phyloP scores from a whole-genome alignment of 1,140 invertebrate genomes.

The Brachionus rotundiformis region DNA sequence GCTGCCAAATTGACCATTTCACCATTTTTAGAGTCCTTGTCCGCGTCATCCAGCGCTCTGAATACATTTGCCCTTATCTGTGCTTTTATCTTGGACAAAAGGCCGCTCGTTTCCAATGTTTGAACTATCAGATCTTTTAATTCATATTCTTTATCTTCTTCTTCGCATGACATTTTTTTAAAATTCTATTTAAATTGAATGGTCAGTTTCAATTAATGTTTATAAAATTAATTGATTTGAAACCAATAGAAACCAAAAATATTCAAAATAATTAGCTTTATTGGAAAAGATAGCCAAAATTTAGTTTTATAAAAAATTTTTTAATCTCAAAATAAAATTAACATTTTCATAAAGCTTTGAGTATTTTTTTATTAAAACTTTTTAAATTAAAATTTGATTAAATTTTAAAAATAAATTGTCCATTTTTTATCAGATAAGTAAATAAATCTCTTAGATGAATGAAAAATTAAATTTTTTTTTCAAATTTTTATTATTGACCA shows the following conservation, averaged over 20 bases:
- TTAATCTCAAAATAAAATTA: constrained; percentile 6
- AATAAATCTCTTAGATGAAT: too few relatives aligned
- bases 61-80: constrained; percentile 39
- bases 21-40: not conserved
- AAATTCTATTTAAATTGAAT: not conserved
- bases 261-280: not conserved
- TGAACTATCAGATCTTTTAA: constrained; percentile 48
- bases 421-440: too few relatives aligned
- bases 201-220: not conserved
- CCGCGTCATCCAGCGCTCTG: constrained; percentile 10
- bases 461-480: too few relatives aligned
- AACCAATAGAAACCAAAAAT: constrained; percentile 45
- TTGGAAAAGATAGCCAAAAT: constrained; percentile 15
- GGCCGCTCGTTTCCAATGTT: constrained; percentile 42
- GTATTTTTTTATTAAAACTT: too few relatives aligned
- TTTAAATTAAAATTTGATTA: not conserved
- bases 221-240: not conserved
- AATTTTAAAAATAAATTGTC: too few relatives aligned
- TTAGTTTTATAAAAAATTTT: not conserved
- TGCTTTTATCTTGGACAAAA: constrained; percentile 43
- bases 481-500: too few relatives aligned
- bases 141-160: constrained; percentile 50
- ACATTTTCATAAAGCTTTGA: not conserved
- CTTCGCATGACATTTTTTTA: constrained; percentile 42
- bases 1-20: not conserved